Evolutionary conservation across 1,140 invertebrate species (phyloP), one percentile per base, ranked within the genome.

Genomic region (Campodea augens): DNA sequence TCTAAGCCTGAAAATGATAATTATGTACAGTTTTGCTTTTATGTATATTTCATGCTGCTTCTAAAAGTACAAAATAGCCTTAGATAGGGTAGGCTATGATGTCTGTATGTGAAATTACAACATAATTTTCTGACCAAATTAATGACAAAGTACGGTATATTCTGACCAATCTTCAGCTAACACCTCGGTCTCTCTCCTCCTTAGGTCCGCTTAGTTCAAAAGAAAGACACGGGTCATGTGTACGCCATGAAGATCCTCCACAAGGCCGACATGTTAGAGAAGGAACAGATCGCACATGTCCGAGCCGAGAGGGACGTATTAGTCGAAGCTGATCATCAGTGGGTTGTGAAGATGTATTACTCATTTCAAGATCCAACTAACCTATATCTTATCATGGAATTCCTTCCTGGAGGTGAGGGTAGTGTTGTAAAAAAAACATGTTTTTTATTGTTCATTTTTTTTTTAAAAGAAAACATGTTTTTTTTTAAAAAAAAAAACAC

Each of bases 341-440:
- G 95, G 95, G 93, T 99, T 39, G 95, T 98, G 21, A 98, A 96
- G 70, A 97, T 98, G 93, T 98, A 91, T 67, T 98, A 97, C 71
- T 96, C 90, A 62, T 99, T 99, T 74, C 75, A 82, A 69, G 96
- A 99, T 71, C 82, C 90, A 25, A 84, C 93, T 57, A 99, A 98
- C 71, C 73, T 99, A 39, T 99, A 99, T 72, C 76, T 99, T 52
- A 97, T 99, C 58, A 99, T 99, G 95, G 96, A 99, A 68, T 99
- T 98, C 69, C 71, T 99, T 52, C 93, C 95, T 40, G 95, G 93
- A 55, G 93, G 92, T 73, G 52, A 43, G 50, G 51, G 20, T 22
- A 5, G 22, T 13, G 15, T 32, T n/a, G n/a, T n/a, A n/a, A n/a
- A n/a, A n/a, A n/a, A n/a, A n/a, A n/a, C n/a, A n/a, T n/a, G n/a